Conservation (phyloP, 2,888 invertebrate species). For the Periphyllus acericola region DNA sequence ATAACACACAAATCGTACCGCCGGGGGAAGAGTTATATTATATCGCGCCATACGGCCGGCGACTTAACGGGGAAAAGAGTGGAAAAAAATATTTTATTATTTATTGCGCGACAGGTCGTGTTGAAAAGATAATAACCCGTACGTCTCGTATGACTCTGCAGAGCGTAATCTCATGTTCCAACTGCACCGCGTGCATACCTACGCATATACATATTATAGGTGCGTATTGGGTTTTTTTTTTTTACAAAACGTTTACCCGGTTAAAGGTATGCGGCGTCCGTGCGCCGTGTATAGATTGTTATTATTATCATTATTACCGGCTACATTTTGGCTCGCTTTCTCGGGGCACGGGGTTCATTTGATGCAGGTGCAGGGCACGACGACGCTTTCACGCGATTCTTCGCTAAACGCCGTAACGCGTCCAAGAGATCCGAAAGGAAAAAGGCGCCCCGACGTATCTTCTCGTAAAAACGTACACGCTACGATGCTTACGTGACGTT, state of each 20-base stretch:
- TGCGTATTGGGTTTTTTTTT: not conserved
- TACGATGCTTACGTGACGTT: not conserved
- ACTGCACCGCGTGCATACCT: not conserved
- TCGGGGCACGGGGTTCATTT: no score
- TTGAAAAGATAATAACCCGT: constrained; percentile 22
- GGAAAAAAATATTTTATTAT: not conserved
- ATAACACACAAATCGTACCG: no score
- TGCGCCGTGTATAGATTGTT: not conserved
- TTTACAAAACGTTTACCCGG: constrained; percentile 1
- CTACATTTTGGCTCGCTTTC: not conserved
- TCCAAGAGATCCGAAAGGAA: not conserved
- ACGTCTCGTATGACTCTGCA: constrained; percentile 12
- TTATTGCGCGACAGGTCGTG: constrained; percentile 15
- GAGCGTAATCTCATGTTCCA: not conserved
- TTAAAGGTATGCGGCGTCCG: no score
- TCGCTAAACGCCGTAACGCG: not conserved
- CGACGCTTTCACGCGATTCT: not conserved
- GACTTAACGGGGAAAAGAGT: not conserved
- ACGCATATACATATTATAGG: not conserved
- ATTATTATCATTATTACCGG: not conserved
- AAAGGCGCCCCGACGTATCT: constrained; percentile 19
- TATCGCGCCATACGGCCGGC: no score
- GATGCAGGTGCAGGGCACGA: no score
- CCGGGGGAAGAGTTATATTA: no score
- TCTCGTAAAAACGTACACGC: not conserved